Evolutionary conservation across 2,113 vertebrate genomes (phyloP).

Genomic region (Cygnus atratus): DNA sequence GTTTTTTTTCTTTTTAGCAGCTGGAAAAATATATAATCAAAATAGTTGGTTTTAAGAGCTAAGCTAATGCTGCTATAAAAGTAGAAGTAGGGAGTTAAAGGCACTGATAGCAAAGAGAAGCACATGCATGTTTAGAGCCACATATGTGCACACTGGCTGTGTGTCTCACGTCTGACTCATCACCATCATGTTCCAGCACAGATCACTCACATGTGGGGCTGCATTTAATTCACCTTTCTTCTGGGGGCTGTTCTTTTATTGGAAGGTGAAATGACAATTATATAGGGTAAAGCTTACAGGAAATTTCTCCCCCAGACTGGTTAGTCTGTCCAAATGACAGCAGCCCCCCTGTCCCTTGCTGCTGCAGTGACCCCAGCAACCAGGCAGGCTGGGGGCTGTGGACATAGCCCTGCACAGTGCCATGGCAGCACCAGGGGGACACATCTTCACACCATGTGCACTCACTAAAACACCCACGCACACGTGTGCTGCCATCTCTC

Average conservation of each 20-base stretch:
- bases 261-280: not conserved
- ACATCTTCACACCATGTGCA: accelerated
- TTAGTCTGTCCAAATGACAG: not conserved
- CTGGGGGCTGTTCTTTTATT: not conserved
- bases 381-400: no score
- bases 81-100: not conserved
- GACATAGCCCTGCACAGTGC: accelerated
- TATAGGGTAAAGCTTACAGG: not conserved
- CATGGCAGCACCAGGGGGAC: accelerated
- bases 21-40: not conserved
- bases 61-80: not conserved
- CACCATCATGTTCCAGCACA: not conserved
- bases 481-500: accelerated
- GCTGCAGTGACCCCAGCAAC: not conserved
- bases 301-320: not conserved
- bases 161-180: not conserved
- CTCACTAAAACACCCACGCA: accelerated
- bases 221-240: not conserved
- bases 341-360: accelerated
- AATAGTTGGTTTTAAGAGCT: not conserved
- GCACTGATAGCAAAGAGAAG: not conserved
- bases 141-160: accelerated
- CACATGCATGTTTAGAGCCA: not conserved
- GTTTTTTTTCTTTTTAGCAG: not conserved
- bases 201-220: not conserved